phyloP scores from a whole-genome alignment of 2,797 vertebrate species.

The Muscicapa comitata region DNA sequence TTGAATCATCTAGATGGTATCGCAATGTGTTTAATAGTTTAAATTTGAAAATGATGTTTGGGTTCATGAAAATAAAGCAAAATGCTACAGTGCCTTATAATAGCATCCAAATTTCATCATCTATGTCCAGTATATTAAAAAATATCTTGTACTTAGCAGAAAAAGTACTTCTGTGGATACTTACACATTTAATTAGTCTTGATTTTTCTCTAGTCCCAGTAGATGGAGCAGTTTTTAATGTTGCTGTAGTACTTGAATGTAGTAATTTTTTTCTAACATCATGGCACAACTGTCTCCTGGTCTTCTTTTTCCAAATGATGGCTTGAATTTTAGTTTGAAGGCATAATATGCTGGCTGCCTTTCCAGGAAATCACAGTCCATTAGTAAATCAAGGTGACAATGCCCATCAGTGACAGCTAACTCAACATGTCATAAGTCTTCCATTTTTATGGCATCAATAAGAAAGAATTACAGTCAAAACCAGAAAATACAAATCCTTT shows the following conservation, averaged over 20 bases:
- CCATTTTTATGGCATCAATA: background rate
- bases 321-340: constrained; percentile 40
- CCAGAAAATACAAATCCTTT: background rate
- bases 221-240: constrained; percentile 64
- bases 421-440: constrained; percentile 22
- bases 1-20: background rate
- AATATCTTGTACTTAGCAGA: background rate
- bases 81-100: background rate
- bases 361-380: background rate
- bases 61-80: background rate
- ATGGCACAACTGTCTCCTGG: background rate
- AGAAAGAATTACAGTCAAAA: constrained; percentile 37
- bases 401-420: background rate
- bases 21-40: background rate
- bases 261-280: background rate
- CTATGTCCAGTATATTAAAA: background rate
- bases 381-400: constrained; percentile 39
- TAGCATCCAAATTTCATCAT: background rate
- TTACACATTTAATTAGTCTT: background rate
- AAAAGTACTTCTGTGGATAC: background rate
- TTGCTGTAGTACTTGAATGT: background rate
- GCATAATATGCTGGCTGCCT: background rate
- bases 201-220: constrained; percentile 41
- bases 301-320: background rate
- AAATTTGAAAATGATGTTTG: background rate